Conservation (phyloP, 2,113 vertebrate species). For the Gobiocypris rarus region DNA sequence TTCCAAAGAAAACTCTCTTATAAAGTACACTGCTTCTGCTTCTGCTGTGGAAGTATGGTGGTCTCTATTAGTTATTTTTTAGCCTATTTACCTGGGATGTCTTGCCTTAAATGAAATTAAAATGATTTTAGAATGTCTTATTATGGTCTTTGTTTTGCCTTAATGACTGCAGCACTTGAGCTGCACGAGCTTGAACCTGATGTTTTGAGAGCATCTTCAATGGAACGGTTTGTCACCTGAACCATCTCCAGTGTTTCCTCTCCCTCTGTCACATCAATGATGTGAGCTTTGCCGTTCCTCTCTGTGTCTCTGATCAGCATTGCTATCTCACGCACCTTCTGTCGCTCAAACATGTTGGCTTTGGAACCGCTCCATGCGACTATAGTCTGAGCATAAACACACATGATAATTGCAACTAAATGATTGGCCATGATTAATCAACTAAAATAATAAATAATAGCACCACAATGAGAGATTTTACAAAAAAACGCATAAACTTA, state of each 20-base stretch:
- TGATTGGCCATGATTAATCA: neutral
- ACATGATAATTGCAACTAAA: neutral
- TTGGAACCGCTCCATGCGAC: conserved; percentile 83
- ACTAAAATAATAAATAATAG: neutral
- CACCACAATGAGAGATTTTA: neutral
- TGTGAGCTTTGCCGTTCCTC: conserved; percentile 80
- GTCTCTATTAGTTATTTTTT: too few species aligned
- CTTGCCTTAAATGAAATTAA: too few species aligned
- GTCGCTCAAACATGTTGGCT: conserved; percentile 87
- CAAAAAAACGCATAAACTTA: neutral
- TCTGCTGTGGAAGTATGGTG: too few species aligned
- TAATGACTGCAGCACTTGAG: too few species aligned
- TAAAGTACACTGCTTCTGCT: too few species aligned
- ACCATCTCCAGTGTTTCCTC: conserved; percentile 89
- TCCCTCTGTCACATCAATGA: conserved; percentile 80
- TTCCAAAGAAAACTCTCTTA: too few species aligned
- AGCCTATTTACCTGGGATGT: too few species aligned
- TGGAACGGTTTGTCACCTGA: conserved; percentile 70
- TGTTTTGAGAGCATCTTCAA: neutral
- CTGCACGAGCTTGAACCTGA: too few species aligned
- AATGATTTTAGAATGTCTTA: too few species aligned
- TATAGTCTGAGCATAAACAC: conserved; percentile 74
- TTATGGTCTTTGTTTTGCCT: too few species aligned
- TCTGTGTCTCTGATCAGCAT: conserved; percentile 84
- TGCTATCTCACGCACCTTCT: conserved; percentile 85